Percentiles rank a stretch among this genome's conserved stretches.
Evolutionary conservation across 2,113 vertebrate species (phyloP).

Genomic region (Arvicanthis niloticus): DNA sequence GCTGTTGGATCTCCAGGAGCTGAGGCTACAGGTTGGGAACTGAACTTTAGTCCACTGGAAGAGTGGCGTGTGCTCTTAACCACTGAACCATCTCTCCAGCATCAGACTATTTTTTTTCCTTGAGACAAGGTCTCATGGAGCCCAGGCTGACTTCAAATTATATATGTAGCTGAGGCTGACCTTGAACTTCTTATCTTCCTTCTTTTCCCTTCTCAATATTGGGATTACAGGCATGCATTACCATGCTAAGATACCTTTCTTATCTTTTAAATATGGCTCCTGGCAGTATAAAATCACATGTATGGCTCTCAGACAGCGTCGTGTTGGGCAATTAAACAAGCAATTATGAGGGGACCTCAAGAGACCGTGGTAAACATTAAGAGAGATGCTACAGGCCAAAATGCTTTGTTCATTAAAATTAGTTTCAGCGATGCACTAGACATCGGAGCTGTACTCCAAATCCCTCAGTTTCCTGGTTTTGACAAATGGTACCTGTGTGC

Average conservation of each 20-base stretch:
- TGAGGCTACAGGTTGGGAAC: background rate
- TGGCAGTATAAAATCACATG: background rate
- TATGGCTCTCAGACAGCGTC: background rate
- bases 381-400: background rate
- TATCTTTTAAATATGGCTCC: background rate
- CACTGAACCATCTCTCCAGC: background rate
- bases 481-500: no score
- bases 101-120: background rate
- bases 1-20: background rate
- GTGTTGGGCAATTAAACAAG: background rate
- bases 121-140: background rate
- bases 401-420: no score
- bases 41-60: background rate
- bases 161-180: background rate
- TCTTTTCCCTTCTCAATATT: background rate
- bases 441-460: background rate
- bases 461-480: background rate
- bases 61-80: background rate
- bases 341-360: background rate
- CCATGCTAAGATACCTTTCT: background rate
- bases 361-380: background rate
- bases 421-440: background rate
- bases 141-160: background rate
- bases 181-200: background rate
- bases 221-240: background rate